These are phyloP conservation scores for Lethenteron reissneri DNA, from an alignment of 2,113 vertebrate genomes.

Conservation along the genomic window DNA sequence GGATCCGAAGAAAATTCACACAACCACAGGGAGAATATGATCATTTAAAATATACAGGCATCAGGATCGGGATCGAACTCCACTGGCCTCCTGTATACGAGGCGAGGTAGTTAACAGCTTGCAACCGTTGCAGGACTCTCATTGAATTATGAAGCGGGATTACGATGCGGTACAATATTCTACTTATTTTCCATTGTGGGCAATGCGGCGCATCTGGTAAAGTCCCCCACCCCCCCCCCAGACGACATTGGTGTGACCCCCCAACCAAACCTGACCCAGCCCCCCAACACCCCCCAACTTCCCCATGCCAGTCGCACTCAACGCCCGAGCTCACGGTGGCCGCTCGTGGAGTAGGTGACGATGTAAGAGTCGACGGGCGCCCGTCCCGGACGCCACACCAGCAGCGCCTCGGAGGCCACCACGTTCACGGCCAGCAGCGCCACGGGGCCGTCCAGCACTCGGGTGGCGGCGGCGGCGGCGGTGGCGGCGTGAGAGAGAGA, in stretches of 20 bases:
- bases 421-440: constrained; percentile 51
- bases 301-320: neutral
- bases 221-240: neutral
- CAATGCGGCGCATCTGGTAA: neutral
- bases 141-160: too few relatives aligned
- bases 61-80: too few relatives aligned
- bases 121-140: too few relatives aligned
- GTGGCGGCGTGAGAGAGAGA: neutral
- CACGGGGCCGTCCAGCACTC: constrained; percentile 70
- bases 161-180: too few relatives aligned
- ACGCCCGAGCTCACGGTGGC: constrained; percentile 13
- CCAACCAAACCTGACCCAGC: too few relatives aligned
- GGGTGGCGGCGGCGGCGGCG: neutral
- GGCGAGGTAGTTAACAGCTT: too few relatives aligned
- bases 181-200: neutral
- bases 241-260: too few relatives aligned
- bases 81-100: too few relatives aligned
- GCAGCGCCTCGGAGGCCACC: constrained; percentile 51
- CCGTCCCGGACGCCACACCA: constrained; percentile 51
- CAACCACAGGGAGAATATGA: too few relatives aligned
- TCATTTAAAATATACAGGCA: too few relatives aligned
- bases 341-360: constrained; percentile 47
- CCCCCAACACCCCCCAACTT: neutral
- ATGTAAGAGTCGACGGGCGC: constrained; percentile 64
- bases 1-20: too few relatives aligned